Conservation (phyloP, 1,140 invertebrate genomes). For the Papilio helenus region DNA sequence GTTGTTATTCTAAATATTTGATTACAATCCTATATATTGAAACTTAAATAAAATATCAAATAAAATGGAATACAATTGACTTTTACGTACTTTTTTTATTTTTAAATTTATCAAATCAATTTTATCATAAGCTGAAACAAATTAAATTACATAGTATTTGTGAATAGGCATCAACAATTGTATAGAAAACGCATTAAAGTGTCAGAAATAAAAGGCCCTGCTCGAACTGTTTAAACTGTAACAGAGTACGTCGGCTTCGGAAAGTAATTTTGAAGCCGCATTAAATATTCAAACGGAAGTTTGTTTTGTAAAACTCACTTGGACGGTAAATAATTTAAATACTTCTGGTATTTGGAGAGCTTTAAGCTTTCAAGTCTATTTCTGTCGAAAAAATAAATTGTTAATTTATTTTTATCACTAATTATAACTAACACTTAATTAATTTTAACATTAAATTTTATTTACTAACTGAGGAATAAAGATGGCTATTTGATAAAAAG, state of each 20-base stretch:
- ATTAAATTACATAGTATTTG: no score
- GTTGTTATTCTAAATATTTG: neutral
- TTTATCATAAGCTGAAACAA: no score
- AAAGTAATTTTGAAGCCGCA: constrained; percentile 24
- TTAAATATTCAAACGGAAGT: constrained; percentile 27
- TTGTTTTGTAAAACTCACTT: constrained; percentile 22
- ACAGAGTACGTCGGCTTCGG: constrained; percentile 10
- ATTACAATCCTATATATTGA: no score
- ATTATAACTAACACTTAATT: neutral
- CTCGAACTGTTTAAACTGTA: neutral
- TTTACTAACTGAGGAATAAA: neutral
- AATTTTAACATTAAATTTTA: neutral
- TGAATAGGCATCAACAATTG: no score
- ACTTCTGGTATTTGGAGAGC: neutral
- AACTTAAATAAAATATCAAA: no score
- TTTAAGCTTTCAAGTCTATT: neutral
- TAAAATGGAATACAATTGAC: no score
- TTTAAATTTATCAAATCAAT: no score
- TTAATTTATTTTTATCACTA: neutral
- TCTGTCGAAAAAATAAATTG: neutral
- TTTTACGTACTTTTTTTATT: no score
- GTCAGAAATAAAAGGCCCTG: neutral
- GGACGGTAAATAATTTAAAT: constrained; percentile 20
- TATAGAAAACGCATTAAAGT: neutral
- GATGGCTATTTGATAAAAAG: neutral